These are phyloP conservation scores for Tichodroma muraria DNA, from an alignment of 2,113 vertebrate genomes.

Conservation along the genomic window DNA sequence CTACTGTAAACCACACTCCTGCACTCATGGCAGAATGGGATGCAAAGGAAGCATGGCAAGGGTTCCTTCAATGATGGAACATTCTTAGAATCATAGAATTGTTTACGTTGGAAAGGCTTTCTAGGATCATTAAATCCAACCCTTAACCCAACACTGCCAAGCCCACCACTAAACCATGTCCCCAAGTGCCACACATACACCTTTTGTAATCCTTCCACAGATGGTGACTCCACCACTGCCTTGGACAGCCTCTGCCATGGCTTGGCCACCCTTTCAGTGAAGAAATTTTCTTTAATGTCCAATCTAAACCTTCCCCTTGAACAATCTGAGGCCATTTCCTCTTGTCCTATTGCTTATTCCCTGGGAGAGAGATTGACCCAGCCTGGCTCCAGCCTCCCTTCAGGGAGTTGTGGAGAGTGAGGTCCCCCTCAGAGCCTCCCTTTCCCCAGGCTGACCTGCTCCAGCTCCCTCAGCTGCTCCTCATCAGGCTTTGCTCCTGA, in stretches of 20 bases:
- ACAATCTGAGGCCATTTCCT: not conserved
- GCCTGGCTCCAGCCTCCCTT: not conserved
- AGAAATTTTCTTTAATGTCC: not conserved
- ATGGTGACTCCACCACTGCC: not conserved
- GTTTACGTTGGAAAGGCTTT: not conserved
- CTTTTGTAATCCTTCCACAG: not conserved
- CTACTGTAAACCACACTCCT: rapidly evolving
- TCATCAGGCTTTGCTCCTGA: not conserved
- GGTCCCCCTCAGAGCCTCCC: not conserved
- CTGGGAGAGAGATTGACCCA: not conserved
- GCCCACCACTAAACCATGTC: not conserved
- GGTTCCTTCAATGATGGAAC: not conserved
- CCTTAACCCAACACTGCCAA: not conserved
- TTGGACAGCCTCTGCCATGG: not conserved
- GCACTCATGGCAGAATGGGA: not conserved
- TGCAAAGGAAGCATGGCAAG: not conserved
- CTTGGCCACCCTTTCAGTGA: not conserved
- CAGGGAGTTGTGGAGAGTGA: not conserved
- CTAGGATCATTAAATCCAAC: not conserved
- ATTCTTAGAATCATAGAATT: not conserved
- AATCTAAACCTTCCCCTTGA: not conserved
- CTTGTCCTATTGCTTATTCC: not conserved
- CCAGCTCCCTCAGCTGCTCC: not conserved
- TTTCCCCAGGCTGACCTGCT: not conserved
- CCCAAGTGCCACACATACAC: not conserved